Conservation (phyloP, 2,888 invertebrate genomes). For the Rhagophthalmus giganteus region DNA sequence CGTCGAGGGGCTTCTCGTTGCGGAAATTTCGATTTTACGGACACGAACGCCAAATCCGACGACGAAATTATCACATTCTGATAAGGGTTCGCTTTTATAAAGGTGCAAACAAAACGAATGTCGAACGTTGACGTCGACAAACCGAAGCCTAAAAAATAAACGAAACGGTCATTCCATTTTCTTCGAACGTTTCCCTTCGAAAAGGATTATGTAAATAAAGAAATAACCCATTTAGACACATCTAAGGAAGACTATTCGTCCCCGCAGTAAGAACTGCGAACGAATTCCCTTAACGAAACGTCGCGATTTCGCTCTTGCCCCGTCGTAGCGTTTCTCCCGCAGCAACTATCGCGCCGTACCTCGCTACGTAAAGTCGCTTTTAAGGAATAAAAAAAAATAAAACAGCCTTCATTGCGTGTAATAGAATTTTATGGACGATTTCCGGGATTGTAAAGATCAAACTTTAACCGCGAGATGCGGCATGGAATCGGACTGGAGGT, state of each 20-base stretch:
- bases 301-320: slow-evolving; percentile 13
- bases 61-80: background rate
- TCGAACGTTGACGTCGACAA: too few species aligned
- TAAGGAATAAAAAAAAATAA: slow-evolving; percentile 24
- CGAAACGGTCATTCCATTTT: slow-evolving; percentile 20
- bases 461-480: slow-evolving; percentile 28
- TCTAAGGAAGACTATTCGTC: slow-evolving; percentile 19
- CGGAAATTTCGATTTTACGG: slow-evolving; percentile 4
- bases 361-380: slow-evolving; percentile 24
- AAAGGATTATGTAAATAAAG: slow-evolving; percentile 32
- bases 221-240: slow-evolving; percentile 29
- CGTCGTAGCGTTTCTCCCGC: too few species aligned
- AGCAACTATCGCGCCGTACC: too few species aligned
- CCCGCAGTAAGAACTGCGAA: slow-evolving; percentile 11
- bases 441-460: slow-evolving; percentile 31
- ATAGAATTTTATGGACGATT: slow-evolving; percentile 31
- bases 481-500: slow-evolving; percentile 20
- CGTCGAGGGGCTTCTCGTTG: slow-evolving; percentile 4
- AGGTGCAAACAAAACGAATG: background rate
- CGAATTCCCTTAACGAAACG: slow-evolving; percentile 7
- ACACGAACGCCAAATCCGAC: slow-evolving; percentile 1
- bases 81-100: background rate
- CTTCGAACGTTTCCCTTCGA: slow-evolving; percentile 14
- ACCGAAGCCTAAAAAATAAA: too few species aligned
- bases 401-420: slow-evolving; percentile 30